Evolutionary conservation across 2,113 vertebrate genomes (phyloP).

Genomic region (Saguinus imperator): DNA sequence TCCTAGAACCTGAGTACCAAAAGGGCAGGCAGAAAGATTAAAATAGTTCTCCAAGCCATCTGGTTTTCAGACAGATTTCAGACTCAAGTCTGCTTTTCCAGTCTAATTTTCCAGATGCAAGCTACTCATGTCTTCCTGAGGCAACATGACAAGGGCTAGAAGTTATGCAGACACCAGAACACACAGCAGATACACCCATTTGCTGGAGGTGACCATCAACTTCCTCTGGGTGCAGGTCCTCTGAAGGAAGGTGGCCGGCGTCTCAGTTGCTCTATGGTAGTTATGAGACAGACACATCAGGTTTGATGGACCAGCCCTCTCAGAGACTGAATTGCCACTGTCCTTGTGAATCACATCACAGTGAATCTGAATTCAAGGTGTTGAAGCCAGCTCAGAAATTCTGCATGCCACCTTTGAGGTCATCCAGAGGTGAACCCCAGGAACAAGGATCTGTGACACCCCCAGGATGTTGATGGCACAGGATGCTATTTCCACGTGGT

Average conservation of each 20-base stretch:
- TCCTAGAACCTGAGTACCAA: background rate
- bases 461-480: too few relatives aligned
- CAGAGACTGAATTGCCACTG: background rate
- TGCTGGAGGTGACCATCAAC: accelerated
- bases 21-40: background rate
- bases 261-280: too few relatives aligned
- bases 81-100: background rate
- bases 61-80: background rate
- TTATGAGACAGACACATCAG: accelerated
- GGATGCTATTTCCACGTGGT: background rate
- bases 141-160: background rate
- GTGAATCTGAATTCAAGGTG: background rate
- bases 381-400: background rate
- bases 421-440: background rate
- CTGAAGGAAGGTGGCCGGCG: background rate
- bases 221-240: background rate
- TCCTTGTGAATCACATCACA: background rate
- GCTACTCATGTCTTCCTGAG: background rate
- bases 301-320: background rate
- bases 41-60: background rate
- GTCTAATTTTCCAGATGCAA: background rate
- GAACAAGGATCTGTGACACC: background rate
- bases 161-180: background rate
- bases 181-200: accelerated
- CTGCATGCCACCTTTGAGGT: background rate